phyloP scores from a whole-genome alignment of 2,888 invertebrate species.

The Saturnia japonica region DNA sequence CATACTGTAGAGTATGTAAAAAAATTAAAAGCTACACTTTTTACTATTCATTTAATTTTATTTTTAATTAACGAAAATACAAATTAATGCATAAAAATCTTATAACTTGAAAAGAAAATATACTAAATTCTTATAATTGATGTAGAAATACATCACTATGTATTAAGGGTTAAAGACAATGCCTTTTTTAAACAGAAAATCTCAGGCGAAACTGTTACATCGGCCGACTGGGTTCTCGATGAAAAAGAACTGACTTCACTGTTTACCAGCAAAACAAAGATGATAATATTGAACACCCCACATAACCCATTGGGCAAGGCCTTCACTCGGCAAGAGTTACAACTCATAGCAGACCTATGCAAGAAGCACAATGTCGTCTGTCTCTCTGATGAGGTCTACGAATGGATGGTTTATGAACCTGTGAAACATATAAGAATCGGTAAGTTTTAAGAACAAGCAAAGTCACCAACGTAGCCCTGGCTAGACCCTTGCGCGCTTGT shows the following conservation, averaged over 20 bases:
- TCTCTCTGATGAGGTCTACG: slow-evolving; percentile 98
- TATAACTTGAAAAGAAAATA: no score
- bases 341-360: slow-evolving; percentile 92
- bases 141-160: no score
- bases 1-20: no score
- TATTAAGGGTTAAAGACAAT: background rate
- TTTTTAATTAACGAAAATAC: no score
- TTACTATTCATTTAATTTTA: no score
- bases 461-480: no score
- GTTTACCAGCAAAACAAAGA: slow-evolving; percentile 95
- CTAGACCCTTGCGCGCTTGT: no score
- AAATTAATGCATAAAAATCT: no score
- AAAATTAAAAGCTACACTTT: no score
- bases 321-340: slow-evolving; percentile 85
- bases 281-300: slow-evolving; percentile 97
- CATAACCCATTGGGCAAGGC: slow-evolving; percentile 98
- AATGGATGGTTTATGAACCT: slow-evolving; percentile 96
- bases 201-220: slow-evolving; percentile 77
- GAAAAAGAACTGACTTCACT: slow-evolving; percentile 88
- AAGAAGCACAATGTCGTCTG: slow-evolving; percentile 96
- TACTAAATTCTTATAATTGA: no score
- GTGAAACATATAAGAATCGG: slow-evolving; percentile 95
- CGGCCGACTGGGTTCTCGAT: slow-evolving; percentile 95
- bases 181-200: slow-evolving; percentile 54
- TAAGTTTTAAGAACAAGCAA: no score